Base-by-base conservation (phyloP, 2,888 invertebrate genomes). In the Ectemnius lituratus region DNA sequence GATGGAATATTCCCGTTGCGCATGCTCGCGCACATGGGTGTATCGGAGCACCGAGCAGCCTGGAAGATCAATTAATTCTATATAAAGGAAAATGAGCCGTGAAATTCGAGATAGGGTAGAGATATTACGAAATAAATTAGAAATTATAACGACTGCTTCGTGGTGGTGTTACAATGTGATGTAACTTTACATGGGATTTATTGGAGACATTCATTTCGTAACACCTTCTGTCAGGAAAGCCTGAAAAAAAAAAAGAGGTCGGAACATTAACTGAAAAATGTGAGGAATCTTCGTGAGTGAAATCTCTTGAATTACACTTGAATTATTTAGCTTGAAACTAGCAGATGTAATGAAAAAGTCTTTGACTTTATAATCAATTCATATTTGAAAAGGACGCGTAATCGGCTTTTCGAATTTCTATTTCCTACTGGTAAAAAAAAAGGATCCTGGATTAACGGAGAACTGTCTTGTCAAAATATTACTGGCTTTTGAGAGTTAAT, bases 81-180 rank as follows among this genome's bases (percentile, higher is more conserved):
- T 65, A 62, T 28, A 61, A 63, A 70, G 16, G 67, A 73, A 71
- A 76, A 79, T 71, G 71, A 79, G 71, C 67, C 59, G 37, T 64
- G 57, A 74, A 80, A 70, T 72, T 60, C 71, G 59, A 62, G 61
- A 47, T 73, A 28, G 70, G 63, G 67, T 60, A 67, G 80, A 74
- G 71, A 70, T 74, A 78, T 81, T 76, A 56, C 58, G 78, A 68
- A 76, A 81, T 73, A 80, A 82, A 82, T 79, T 79, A 81, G 75
- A 79, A 72, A 73, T 75, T 76, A 73, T 76, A 78, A 82, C 61
- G 62, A 45, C 60, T 37, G 56, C 59, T 67, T 68, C 58, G 45
- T 58, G 63, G 70, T 67, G 67, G 18, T 18, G 61, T 70, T 73
- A 75, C 60, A 65, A 46, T 47, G 37, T 0, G 11, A 67, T 28